Percentiles rank a stretch among this genome's conserved stretches.
Conservation (phyloP, 2,888 invertebrate species). For the Ophonus ardosiacus region DNA sequence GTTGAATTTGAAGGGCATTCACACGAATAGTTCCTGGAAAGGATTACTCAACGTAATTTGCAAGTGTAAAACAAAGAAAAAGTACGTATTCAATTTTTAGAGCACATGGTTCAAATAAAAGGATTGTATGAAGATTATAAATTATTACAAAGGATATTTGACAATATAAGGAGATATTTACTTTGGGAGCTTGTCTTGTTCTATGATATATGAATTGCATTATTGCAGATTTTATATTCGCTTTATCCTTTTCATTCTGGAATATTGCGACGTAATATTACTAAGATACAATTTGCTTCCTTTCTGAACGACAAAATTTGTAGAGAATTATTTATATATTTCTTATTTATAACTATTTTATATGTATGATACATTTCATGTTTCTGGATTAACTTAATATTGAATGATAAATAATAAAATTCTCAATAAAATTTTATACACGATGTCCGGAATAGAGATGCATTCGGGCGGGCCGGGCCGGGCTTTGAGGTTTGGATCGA, state of each 20-base stretch:
- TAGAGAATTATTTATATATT: too few relatives aligned
- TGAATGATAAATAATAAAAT: too few relatives aligned
- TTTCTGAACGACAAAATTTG: too few relatives aligned
- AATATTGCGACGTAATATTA: too few relatives aligned
- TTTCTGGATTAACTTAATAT: too few relatives aligned
- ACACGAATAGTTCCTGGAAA: conserved; percentile 4
- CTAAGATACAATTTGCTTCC: too few relatives aligned
- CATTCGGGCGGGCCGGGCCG: too few relatives aligned
- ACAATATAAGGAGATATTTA: background rate
- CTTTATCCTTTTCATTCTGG: background rate
- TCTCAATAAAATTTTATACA: too few relatives aligned
- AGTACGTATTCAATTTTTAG: background rate
- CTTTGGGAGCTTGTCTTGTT: background rate
- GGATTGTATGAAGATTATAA: background rate
- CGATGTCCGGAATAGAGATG: too few relatives aligned
- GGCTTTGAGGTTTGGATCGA: too few relatives aligned
- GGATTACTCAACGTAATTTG: background rate
- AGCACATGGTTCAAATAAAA: background rate
- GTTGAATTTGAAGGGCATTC: conserved; percentile 39
- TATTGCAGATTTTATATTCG: background rate
- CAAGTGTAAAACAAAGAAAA: background rate
- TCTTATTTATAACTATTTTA: too few relatives aligned
- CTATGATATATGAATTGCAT: background rate
- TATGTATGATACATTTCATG: too few relatives aligned
- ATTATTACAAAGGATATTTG: background rate